Evolutionary conservation across 2,113 vertebrate species (phyloP), one percentile per base, ranked within the genome.

Genomic region (Scophthalmus maximus): DNA sequence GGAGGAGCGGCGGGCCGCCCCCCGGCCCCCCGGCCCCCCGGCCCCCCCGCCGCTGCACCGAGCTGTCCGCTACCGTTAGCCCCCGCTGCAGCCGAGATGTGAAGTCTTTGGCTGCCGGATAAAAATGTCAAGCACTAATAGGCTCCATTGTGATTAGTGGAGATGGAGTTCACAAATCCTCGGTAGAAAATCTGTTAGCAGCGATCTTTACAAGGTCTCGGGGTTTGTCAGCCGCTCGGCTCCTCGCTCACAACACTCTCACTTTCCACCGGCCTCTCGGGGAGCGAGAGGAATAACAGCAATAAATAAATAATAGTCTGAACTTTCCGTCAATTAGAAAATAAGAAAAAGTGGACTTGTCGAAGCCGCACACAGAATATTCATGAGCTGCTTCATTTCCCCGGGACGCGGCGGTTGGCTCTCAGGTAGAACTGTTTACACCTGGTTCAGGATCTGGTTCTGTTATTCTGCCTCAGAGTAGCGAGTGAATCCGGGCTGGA

Each of bases 51-150:
- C 51, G 67, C 81, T 17, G 36, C 38, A 11, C 65, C 22, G 57
- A 87, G 82, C 86, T 64, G 88, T 90, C 88, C 77, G 81, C 81
- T 63, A 81, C 77, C 87, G 90, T 87, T 90, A 90, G 89, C 87
- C 67, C 68, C 70, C 76, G 34, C 89, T 44, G 68, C 68, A 42
- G 84, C 83, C 29, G 25, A 89, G 86, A 83, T 85, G 79, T 83
- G 81, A 79, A 89, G 83, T 82, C 78, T 88, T 92, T 82, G 91
- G 90, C 91, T 92, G 88, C 36, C 72, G 91, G 93, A 94, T 94
- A 93, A 93, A 93, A 92, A 92, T 91, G 93, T 92, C 92, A 93
- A 87, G 82, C 84, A 23, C 94, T 94, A 94, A 94, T 94, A 92
- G 92, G 93, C 88, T 93, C 93, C 93, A 89, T 87, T 93, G 93